A percentile compares a stretch with the other conserved stretches of the same genome.
Conservation (phyloP, 2,113 vertebrate genomes). For the Aepyceros melampus region DNA sequence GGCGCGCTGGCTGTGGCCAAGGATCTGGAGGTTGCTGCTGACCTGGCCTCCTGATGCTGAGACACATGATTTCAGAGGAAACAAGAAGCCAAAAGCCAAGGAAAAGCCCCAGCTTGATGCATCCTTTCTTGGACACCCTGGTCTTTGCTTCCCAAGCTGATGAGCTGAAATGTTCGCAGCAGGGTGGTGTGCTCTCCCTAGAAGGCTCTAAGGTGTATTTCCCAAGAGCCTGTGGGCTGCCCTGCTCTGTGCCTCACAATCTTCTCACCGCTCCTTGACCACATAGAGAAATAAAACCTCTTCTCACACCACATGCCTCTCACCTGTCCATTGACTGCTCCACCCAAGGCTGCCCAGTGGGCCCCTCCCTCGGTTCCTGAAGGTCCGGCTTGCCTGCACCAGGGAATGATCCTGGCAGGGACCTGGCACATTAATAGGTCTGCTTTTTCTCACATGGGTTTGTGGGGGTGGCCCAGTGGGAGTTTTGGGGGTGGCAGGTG, state of each 20-base stretch:
- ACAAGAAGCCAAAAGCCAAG: not conserved
- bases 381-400: no score
- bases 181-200: no score
- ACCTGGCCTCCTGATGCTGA: not conserved
- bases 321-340: not conserved
- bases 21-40: conserved; percentile 21
- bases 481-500: not conserved
- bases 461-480: not conserved
- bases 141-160: not conserved
- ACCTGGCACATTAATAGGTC: not conserved
- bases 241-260: not conserved
- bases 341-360: not conserved
- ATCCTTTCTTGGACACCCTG: not conserved
- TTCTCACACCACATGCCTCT: not conserved
- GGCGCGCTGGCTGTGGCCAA: not conserved
- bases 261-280: not conserved
- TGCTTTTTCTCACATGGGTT: not conserved
- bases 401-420: fast-evolving
- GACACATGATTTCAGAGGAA: not conserved
- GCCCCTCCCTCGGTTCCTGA: not conserved
- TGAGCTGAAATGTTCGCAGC: not conserved
- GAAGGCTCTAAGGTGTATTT: not conserved
- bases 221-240: fast-evolving
- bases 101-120: fast-evolving
- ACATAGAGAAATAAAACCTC: conserved; percentile 23